These are phyloP conservation scores for Prorops nasuta DNA, from an alignment of 1,140 invertebrate species.

Conservation along the genomic window DNA sequence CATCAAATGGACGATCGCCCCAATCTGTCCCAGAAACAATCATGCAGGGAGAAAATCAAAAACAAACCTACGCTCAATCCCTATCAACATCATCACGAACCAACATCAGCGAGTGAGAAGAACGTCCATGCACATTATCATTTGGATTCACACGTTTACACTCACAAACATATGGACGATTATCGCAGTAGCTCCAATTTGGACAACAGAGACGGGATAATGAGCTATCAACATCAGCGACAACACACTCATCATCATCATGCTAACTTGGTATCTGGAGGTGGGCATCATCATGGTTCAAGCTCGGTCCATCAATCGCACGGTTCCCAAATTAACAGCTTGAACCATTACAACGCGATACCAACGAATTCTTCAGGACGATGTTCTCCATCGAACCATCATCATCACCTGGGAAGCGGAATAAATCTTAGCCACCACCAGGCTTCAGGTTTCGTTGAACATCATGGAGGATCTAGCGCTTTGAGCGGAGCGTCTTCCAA, in stretches of 20 bases:
- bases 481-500: slow-evolving; percentile 39
- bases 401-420: slow-evolving; percentile 23
- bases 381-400: slow-evolving; percentile 19
- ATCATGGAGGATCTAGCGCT: slow-evolving; percentile 28
- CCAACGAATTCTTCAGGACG: not conserved
- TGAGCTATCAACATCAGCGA: slow-evolving; percentile 29
- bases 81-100: slow-evolving; percentile 35
- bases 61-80: slow-evolving; percentile 31
- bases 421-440: not conserved
- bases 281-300: slow-evolving; percentile 21
- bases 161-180: slow-evolving; percentile 30
- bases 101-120: slow-evolving; percentile 15
- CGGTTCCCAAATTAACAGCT: not conserved
- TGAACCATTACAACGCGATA: not conserved
- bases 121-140: slow-evolving; percentile 30
- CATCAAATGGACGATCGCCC: slow-evolving; percentile 27
- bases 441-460: slow-evolving; percentile 15
- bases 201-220: slow-evolving; percentile 21
- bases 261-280: slow-evolving; percentile 16
- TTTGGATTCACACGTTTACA: slow-evolving; percentile 21
- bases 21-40: slow-evolving; percentile 17
- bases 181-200: slow-evolving; percentile 19
- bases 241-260: slow-evolving; percentile 36
- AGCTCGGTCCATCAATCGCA: slow-evolving; percentile 19
- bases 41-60: slow-evolving; percentile 30